Evolutionary conservation across 2,888 invertebrate genomes (phyloP).

Genomic region (Drosophila niveifrons): DNA sequence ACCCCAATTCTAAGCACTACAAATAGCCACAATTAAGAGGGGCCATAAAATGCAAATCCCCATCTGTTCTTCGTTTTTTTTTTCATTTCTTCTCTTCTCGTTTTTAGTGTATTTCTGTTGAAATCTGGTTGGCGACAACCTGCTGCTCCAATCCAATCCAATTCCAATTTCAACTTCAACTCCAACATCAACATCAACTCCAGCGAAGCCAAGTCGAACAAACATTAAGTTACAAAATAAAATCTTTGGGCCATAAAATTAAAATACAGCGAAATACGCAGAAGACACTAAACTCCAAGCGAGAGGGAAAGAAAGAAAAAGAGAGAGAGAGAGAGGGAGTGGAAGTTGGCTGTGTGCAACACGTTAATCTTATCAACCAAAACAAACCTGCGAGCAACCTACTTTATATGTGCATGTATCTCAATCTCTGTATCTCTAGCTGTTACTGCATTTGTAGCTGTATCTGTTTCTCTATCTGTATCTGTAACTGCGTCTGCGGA

Average conservation of each 20-base stretch:
- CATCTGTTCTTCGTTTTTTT: conserved; percentile 3
- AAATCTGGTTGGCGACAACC: conserved; percentile 56
- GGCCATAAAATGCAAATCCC: conserved; percentile 66
- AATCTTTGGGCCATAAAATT: conserved; percentile 79
- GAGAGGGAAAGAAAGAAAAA: conserved; percentile 9
- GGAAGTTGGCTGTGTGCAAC: conserved; percentile 33
- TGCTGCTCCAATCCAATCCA: conserved; percentile 64
- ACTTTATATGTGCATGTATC: conserved; percentile 72
- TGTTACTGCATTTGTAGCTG: conserved; percentile 15
- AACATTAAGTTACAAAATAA: conserved; percentile 80
- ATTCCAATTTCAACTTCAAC: conserved; percentile 26
- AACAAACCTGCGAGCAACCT: conserved; percentile 69
- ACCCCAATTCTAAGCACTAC: conserved; percentile 40
- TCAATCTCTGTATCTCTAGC: conserved; percentile 32
- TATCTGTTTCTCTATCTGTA: conserved; percentile 24
- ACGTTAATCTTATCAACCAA: conserved; percentile 71
- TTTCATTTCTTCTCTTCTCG: neutral
- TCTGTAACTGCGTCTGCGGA: conserved; percentile 42
- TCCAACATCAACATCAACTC: conserved; percentile 25
- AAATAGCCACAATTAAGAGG: conserved; percentile 51
- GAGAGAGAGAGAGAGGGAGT: neutral
- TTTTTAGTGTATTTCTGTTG: conserved; percentile 55
- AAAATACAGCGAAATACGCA: conserved; percentile 70
- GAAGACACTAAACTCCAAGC: conserved; percentile 26
- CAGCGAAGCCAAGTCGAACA: conserved; percentile 60